Conservation (phyloP, 1,140 invertebrate species). For the Eurosta solidaginis region DNA sequence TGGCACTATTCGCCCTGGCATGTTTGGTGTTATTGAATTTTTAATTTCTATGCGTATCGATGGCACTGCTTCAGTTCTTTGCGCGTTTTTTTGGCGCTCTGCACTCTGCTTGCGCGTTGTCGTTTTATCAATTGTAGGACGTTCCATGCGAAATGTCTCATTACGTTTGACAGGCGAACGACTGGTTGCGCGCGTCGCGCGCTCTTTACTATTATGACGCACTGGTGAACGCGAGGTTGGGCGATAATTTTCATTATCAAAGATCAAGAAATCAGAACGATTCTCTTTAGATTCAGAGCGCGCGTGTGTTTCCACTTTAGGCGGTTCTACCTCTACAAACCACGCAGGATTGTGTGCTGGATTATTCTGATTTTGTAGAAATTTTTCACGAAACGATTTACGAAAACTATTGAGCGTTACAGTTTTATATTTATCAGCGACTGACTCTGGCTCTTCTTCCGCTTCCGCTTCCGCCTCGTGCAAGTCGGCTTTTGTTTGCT, state of each 20-base stretch:
- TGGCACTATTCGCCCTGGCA: conserved; percentile 51
- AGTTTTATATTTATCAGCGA: conserved; percentile 53
- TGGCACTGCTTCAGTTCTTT: background rate
- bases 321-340: conserved; percentile 54
- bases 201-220: conserved; percentile 35
- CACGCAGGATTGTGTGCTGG: conserved; percentile 54
- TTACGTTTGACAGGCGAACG: conserved; percentile 57
- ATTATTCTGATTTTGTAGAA: conserved; percentile 52
- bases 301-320: background rate
- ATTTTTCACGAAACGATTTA: conserved; percentile 55
- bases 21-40: conserved; percentile 53
- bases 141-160: conserved; percentile 48
- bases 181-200: conserved; percentile 45
- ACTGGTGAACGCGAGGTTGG: conserved; percentile 53
- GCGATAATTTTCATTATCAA: conserved; percentile 56
- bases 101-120: background rate
- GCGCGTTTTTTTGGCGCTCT: background rate
- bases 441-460: conserved; percentile 44
- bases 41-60: conserved; percentile 57
- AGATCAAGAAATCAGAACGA: conserved; percentile 52
- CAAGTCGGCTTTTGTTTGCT: conserved; percentile 41
- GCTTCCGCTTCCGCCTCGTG: conserved; percentile 42
- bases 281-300: conserved; percentile 46
- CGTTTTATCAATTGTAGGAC: conserved; percentile 36
- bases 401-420: conserved; percentile 57